Conservation (phyloP, 2,888 invertebrate genomes). For the Scaptomyza polygonia region DNA sequence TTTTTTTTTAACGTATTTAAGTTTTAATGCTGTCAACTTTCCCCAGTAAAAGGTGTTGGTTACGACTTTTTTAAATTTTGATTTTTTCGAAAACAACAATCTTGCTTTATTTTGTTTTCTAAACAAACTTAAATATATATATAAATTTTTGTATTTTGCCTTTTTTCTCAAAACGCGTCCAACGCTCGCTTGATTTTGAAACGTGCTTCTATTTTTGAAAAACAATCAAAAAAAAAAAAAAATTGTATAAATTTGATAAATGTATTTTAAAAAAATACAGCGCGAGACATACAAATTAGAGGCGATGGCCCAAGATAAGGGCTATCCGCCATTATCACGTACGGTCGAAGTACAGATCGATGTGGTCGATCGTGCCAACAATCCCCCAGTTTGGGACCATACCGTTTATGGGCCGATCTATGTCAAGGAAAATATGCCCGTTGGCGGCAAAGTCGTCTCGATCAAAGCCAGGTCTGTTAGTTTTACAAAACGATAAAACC, state of each 20-base stretch:
- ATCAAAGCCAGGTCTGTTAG: constrained; percentile 98
- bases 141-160: constrained; percentile 68
- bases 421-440: constrained; percentile 98
- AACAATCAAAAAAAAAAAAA: constrained; percentile 18
- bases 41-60: constrained; percentile 58
- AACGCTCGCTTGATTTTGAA: constrained; percentile 71
- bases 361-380: constrained; percentile 99
- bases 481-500: constrained; percentile 51
- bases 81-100: constrained; percentile 10
- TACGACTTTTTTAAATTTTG: constrained; percentile 31
- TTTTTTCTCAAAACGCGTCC: constrained; percentile 59
- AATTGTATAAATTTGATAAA: constrained; percentile 5
- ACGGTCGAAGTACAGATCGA: constrained; percentile 99
- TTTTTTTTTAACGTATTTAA: constrained; percentile 35
- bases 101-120: constrained; percentile 32
- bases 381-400: constrained; percentile 98
- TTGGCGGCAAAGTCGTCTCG: constrained; percentile 98
- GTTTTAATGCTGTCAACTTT: constrained; percentile 23
- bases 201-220: constrained; percentile 48
- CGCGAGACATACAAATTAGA: constrained; percentile 99
- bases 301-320: constrained; percentile 99
- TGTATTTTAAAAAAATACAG: constrained; percentile 84
- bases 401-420: constrained; percentile 98
- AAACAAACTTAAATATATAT: constrained; percentile 35
- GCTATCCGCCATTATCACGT: constrained; percentile 96